Evolutionary conservation across 2,888 invertebrate genomes (phyloP).

Genomic region (Zygogramma bicolorata): DNA sequence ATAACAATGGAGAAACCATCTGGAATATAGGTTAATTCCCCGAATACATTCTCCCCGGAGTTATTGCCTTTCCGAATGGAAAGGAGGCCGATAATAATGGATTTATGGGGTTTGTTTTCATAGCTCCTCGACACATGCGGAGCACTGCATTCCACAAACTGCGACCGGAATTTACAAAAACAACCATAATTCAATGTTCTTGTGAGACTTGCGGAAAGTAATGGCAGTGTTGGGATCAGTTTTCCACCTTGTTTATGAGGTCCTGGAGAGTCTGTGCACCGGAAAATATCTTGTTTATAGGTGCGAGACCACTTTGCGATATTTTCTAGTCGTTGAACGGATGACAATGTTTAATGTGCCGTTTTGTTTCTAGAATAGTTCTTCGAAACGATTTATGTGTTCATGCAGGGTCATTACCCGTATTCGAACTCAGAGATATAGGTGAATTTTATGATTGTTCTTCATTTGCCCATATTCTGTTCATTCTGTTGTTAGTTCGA

Average conservation of each 20-base stretch:
- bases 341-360: not conserved
- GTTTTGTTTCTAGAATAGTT: not conserved
- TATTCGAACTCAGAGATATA: not conserved
- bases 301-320: not conserved
- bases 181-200: conserved; percentile 19
- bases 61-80: not conserved
- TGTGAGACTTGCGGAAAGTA: conserved; percentile 6
- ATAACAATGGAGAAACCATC: not conserved
- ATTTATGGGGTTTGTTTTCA: conserved; percentile 19
- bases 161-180: conserved; percentile 8
- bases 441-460: too few relatives aligned
- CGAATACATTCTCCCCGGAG: not conserved
- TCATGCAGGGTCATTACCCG: not conserved
- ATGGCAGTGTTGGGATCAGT: conserved; percentile 6
- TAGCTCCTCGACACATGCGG: conserved; percentile 12
- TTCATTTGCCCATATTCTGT: too few relatives aligned
- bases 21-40: not conserved
- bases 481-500: too few relatives aligned
- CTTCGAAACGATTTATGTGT: not conserved
- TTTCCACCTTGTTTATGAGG: conserved; percentile 18
- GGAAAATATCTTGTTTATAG: conserved; percentile 7
- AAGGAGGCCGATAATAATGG: conserved; percentile 1
- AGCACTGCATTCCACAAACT: not conserved
- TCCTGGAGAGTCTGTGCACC: not conserved
- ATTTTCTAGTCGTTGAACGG: not conserved